Evolutionary conservation across 2,888 invertebrate species (phyloP), one percentile per base, ranked within the genome.

Genomic region (Carcina quercana): DNA sequence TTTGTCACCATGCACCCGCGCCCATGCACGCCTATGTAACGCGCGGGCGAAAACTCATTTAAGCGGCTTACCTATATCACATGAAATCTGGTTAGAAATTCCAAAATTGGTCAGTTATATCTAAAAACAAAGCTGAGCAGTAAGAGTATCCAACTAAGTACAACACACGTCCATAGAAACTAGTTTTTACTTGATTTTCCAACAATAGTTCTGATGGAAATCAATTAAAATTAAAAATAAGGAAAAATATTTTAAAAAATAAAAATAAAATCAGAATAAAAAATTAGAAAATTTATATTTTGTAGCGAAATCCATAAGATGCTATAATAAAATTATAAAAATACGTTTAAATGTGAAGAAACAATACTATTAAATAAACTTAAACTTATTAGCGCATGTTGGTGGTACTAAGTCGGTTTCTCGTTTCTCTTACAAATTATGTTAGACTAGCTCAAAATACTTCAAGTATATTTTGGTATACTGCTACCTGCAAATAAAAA

Each of bases 391-490:
- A 68, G 61, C 62, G 59, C 54, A 59, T 60, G 67, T 54, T 69
- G 72, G 61, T 68, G 68, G 67, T 64, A 61, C 59, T 64, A 60
- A 60, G 67, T 70, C 74, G 67, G 65, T 71, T 70, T 62, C 68
- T 65, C 59, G 57, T 74, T 79, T 74, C 71, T 70, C 79, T 79
- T 82, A 82, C 55, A 69, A 69, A 67, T 69, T 62, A 73, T 55
- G 56, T 58, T 67, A 79, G 66, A 72, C 72, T 80, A 80, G 66
- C 55, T 57, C 71, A 59, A 55, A 67, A 70, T 59, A 80, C 79
- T 78, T 82, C 82, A 83, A 65, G 82, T 82, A 70, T 83, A 83
- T 78, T 83, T 82, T 72, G 83, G 83, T 72, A 80, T 71, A 79
- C 82, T 75, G 79, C 68, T 70, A 64, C 82, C 83, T 83, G 83